phyloP scores from a whole-genome alignment of 2,113 vertebrate species.

The Chaetops frenatus region DNA sequence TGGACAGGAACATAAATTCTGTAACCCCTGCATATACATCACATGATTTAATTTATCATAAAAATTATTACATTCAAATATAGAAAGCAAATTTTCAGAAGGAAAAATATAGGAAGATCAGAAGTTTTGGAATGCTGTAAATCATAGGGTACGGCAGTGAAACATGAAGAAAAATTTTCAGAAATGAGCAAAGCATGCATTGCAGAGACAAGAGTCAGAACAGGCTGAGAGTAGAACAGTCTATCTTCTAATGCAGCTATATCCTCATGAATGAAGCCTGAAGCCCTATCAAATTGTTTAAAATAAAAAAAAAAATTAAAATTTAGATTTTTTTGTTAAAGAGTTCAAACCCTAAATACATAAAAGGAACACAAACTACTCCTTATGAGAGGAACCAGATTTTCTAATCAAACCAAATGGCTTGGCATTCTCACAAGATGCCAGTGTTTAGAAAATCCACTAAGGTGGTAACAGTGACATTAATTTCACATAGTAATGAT shows the following conservation, averaged over 20 bases:
- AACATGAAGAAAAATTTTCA: not conserved
- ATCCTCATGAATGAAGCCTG: not conserved
- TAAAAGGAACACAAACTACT: slow-evolving; percentile 51
- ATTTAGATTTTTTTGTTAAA: slow-evolving; percentile 18
- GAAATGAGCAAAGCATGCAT: not conserved
- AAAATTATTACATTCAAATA: not conserved
- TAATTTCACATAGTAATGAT: slow-evolving; percentile 59
- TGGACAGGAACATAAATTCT: not conserved
- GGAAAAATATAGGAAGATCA: not conserved
- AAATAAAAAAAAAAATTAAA: not conserved
- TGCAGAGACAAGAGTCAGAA: not conserved
- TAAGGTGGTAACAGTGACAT: slow-evolving; percentile 61
- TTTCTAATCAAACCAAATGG: slow-evolving; percentile 72
- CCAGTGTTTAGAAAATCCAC: slow-evolving; percentile 63
- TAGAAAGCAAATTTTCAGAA: not conserved
- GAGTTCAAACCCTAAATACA: slow-evolving; percentile 40
- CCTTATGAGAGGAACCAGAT: slow-evolving; percentile 66
- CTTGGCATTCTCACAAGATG: slow-evolving; percentile 55
- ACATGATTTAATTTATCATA: not conserved
- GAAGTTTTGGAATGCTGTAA: not conserved
- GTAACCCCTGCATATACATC: not conserved
- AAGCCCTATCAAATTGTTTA: not conserved
- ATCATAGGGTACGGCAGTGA: not conserved
- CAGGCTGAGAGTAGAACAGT: not conserved
- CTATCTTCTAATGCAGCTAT: not conserved